Base-by-base conservation (phyloP, 35 echinoderm and acorn worm genomes). In the Eucidaris tribuloides region DNA sequence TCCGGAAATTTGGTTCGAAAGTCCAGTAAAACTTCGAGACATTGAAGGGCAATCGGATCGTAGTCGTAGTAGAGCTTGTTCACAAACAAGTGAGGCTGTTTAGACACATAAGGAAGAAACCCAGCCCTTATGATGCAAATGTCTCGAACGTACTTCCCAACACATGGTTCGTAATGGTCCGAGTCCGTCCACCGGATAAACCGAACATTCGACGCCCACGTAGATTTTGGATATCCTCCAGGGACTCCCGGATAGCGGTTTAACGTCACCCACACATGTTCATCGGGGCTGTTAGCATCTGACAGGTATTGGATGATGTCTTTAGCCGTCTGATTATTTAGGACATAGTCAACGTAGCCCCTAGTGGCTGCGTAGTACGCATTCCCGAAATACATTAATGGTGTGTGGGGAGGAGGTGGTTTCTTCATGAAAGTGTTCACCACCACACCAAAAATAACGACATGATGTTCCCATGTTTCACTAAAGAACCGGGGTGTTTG, bases 11-110 rank as follows among this genome's bases (percentile, higher is more conserved):
- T 25, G 31, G 20, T 54, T 79, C 86, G 82, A 35, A 70, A 19
- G 14, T 89, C 46, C 17, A 89, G 40, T 45, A 70, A 33, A 18
- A 71, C 79, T 35, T 89, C 88, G 2, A 90, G 28, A 76, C 88
- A 90, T 42, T 90, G 88, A 15, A 90, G 35, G 23, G 81, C 48
- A 5, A 90, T 41, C 7, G 88, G 66, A 40, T 90, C 88, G 36
- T 85, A 84, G 58, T 59, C 38, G 88, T 84, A 84, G 61, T 90
- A 30, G 58, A 89, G 57, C 61, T 89, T 89, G 31, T 85, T 84
- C 7, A 45, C 87, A 30, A 89, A 89, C 6, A 84, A 22, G 42
- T 84, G 87, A 22, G 87, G 87, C 29, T 38, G 36, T 17, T 5
- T 17, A 7, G 25, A 11, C 5, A 89, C 44, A 40, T 84, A 58